Conservation (phyloP, 2,888 invertebrate genomes). For the Raillietiella orientalis region DNA sequence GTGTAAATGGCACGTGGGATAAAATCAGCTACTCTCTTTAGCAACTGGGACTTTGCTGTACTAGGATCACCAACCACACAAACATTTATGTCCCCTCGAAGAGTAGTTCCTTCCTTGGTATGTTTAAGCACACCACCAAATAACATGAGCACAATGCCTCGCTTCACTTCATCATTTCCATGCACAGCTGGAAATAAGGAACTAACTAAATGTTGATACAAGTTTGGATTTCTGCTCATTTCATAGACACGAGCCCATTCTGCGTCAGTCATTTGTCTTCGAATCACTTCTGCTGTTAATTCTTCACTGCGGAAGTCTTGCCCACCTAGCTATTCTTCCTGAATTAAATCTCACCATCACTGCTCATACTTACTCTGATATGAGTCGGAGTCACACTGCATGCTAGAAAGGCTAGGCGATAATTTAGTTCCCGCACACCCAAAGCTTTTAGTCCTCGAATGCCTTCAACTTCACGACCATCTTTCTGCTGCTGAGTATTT, state of each 20-base stretch:
- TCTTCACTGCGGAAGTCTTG: constrained; percentile 53
- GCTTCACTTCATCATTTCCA: constrained; percentile 84
- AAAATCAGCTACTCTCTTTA: constrained; percentile 72
- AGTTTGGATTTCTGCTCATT: constrained; percentile 69
- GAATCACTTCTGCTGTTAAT: constrained; percentile 63
- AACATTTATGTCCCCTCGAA: constrained; percentile 87
- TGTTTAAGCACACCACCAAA: constrained; percentile 91
- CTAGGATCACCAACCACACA: constrained; percentile 97
- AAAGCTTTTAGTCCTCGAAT: constrained; percentile 53
- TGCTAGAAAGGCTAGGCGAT: constrained; percentile 69
- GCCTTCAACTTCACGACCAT: constrained; percentile 37
- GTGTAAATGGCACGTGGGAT: constrained; percentile 90
- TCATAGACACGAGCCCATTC: constrained; percentile 88
- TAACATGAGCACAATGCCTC: constrained; percentile 58
- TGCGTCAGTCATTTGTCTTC: constrained; percentile 66
- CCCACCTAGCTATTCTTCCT: constrained; percentile 36
- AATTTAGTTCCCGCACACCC: constrained; percentile 53
- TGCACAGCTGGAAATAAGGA: constrained; percentile 87
- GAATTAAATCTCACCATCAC: not conserved
- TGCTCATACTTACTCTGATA: constrained; percentile 22
- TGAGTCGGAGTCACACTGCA: constrained; percentile 66
- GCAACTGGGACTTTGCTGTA: constrained; percentile 86
- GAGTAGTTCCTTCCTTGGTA: constrained; percentile 57
- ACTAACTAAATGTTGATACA: constrained; percentile 61
- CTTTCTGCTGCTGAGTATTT: constrained; percentile 32